A percentile compares a stretch with the other conserved stretches of the same genome.
These are phyloP conservation scores for Piaya cayana DNA, from an alignment of 2,113 vertebrate genomes.

Conservation along the genomic window DNA sequence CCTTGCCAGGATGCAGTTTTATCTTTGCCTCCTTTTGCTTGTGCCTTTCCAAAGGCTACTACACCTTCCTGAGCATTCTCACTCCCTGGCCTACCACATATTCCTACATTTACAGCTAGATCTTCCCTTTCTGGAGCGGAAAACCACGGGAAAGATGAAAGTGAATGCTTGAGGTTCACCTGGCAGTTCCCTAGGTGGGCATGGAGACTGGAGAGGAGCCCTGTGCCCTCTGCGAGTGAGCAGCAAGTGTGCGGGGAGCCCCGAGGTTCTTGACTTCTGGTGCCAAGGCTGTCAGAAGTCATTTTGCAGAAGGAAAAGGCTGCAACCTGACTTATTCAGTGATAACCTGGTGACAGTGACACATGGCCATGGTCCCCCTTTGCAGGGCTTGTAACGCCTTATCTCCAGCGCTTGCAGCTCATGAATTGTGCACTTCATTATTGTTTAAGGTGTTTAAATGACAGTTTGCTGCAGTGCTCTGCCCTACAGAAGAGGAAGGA, in stretches of 20 bases:
- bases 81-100: not conserved
- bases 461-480: not conserved
- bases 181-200: not conserved
- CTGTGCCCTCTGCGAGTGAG: not conserved
- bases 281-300: not conserved
- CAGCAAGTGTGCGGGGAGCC: not conserved
- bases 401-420: not conserved
- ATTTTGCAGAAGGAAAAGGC: not conserved
- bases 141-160: not conserved
- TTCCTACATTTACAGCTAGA: not conserved
- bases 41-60: not conserved
- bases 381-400: not conserved
- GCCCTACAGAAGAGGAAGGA: not conserved
- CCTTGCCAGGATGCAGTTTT: not conserved
- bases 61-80: not conserved
- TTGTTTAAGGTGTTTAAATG: not conserved
- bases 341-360: not conserved
- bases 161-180: not conserved
- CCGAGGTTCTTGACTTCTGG: too few relatives aligned
- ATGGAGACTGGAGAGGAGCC: not conserved
- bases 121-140: not conserved
- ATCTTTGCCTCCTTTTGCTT: not conserved
- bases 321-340: not conserved
- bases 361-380: rapidly evolving
- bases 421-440: rapidly evolving